phyloP scores from a whole-genome alignment of 2,113 vertebrate genomes.

The Sceloporus undulatus region DNA sequence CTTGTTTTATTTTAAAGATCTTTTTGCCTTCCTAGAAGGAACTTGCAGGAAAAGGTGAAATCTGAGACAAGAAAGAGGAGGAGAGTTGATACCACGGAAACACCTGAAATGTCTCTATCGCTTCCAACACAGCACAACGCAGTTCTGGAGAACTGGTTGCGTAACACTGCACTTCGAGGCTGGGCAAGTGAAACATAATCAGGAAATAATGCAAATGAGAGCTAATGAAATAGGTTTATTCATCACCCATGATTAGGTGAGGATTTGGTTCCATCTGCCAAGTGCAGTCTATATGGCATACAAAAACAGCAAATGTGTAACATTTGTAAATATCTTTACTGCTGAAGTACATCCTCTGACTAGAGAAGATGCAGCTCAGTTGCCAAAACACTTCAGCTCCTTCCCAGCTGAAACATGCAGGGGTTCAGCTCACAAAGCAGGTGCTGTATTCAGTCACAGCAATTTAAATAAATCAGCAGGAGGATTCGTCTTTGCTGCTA shows the following conservation, averaged over 20 bases:
- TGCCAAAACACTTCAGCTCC: slow-evolving; percentile 63
- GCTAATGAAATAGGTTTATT: slow-evolving; percentile 73
- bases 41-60: neutral
- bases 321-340: slow-evolving; percentile 79
- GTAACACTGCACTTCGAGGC: slow-evolving; percentile 41
- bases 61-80: slow-evolving; percentile 6
- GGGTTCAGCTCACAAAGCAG: slow-evolving; percentile 67
- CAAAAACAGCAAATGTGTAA: slow-evolving; percentile 63
- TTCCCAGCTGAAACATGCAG: slow-evolving; percentile 65
- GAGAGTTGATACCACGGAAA: slow-evolving; percentile 26
- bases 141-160: slow-evolving; percentile 56
- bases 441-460: slow-evolving; percentile 63
- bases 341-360: slow-evolving; percentile 67
- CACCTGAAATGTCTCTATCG: slow-evolving; percentile 31
- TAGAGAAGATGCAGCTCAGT: slow-evolving; percentile 62
- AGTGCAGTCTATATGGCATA: slow-evolving; percentile 67
- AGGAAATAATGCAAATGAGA: slow-evolving; percentile 77
- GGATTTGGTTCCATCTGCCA: slow-evolving; percentile 69
- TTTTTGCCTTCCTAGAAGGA: fast-evolving
- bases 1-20: neutral
- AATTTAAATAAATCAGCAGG: slow-evolving; percentile 69
- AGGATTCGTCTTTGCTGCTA: slow-evolving; percentile 56
- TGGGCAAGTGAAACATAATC: slow-evolving; percentile 58
- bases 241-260: slow-evolving; percentile 71
- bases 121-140: slow-evolving; percentile 31